Base-by-base conservation (phyloP, 2,113 vertebrate species). In the Eulemur macaco region DNA sequence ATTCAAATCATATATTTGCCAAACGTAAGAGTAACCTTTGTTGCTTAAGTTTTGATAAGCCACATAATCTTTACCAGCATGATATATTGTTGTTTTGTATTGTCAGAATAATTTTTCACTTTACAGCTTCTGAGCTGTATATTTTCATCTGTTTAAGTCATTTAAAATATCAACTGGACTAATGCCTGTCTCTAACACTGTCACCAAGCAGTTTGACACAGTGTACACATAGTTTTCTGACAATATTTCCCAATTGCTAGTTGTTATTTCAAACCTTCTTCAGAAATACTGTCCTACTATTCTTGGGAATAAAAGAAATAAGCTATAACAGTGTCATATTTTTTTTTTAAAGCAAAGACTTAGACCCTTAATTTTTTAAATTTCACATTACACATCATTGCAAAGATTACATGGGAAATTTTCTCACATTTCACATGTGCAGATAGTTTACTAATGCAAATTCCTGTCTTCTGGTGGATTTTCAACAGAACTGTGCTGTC, bases 251-350 rank as follows among this genome's bases (percentile, higher is more conserved):
- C 17, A 94, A 89, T 52, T 34, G 21, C 10, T 34, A 63, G 8
- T 15, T 80, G 23, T 73, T 95, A 91, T 83, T 89, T 89, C 73
- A 95, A 93, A 89, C 3, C 3, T 9, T 81, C n/a, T 93, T 90
- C 14, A 68, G 4, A 42, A 52, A 88, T 58, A 92, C 1, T 78
- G 18, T 42, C 85, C 63, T 76, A 60, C 1, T 82, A 81, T 14
- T 39, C 20, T 84, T 56, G 10, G 54, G 47, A 60, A 73, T 94
- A 71, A 96, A 93, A 54, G 6, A 89, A 63, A 54, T 71, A 89
- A 78, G 4, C 5, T 73, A 23, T 25, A 85, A 58, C 6, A 63
- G 23, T 23, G 76, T n/a, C 14, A 50, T 92, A 89, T 60, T 82
- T 94, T 78, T 37, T 37, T 37, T 37, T 37, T 37, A 37, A 37